phyloP scores from a whole-genome alignment of 2,113 vertebrate genomes.

The Cyanoderma ruficeps region DNA sequence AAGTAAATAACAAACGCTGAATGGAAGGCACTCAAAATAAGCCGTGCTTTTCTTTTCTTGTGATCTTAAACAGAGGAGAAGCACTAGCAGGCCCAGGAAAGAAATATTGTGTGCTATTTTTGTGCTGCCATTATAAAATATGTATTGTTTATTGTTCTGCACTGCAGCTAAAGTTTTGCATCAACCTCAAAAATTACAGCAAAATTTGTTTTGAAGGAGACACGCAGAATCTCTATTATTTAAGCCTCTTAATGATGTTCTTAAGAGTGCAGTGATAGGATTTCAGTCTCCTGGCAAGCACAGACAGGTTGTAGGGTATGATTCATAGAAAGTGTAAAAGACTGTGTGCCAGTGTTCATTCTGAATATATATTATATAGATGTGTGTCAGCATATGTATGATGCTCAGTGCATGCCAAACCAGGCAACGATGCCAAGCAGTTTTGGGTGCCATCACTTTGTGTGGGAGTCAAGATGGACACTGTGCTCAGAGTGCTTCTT shows the following conservation, averaged over 20 bases:
- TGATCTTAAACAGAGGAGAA: slow-evolving; percentile 62
- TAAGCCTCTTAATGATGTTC: slow-evolving; percentile 48
- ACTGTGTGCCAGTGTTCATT: background rate
- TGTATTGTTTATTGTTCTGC: slow-evolving; percentile 68
- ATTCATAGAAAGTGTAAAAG: slow-evolving; percentile 24
- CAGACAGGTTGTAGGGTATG: background rate
- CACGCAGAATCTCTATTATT: background rate
- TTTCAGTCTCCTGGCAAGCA: slow-evolving; percentile 27
- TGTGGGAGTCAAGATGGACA: background rate
- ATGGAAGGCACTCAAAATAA: background rate
- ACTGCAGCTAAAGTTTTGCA: slow-evolving; percentile 67
- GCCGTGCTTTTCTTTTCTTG: slow-evolving; percentile 12
- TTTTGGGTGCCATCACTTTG: background rate
- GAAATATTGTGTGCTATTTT: slow-evolving; percentile 70
- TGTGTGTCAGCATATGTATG: background rate
- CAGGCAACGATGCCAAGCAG: background rate
- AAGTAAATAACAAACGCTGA: background rate
- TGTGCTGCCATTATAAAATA: slow-evolving; percentile 67
- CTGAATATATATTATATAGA: background rate
- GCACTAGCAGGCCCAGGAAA: slow-evolving; percentile 39
- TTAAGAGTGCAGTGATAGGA: background rate
- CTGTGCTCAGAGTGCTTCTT: background rate
- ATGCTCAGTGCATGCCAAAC: background rate
- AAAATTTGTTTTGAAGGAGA: slow-evolving; percentile 69
- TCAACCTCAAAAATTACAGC: slow-evolving; percentile 60